phyloP scores from a whole-genome alignment of 2,113 vertebrate genomes.

The Corythoichthys intestinalis region DNA sequence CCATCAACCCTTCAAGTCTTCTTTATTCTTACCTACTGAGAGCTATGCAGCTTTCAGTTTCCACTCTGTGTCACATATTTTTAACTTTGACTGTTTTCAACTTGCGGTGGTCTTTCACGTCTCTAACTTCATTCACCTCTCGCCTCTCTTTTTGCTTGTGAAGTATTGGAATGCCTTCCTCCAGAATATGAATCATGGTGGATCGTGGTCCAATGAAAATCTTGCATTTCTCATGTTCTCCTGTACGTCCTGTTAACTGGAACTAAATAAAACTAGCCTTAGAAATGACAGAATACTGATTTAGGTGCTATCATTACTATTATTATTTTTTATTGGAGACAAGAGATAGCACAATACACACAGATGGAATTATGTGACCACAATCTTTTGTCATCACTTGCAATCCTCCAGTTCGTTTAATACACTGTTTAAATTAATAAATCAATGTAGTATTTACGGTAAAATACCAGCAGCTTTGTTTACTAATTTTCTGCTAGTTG shows the following conservation, averaged over 20 bases:
- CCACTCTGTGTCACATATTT: slow-evolving; percentile 33
- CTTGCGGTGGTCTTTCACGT: slow-evolving; percentile 21
- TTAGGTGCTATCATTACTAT: no score
- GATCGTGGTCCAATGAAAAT: neutral
- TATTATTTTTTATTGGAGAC: no score
- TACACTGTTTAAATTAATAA: no score
- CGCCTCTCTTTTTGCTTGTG: slow-evolving; percentile 10
- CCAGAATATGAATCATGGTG: slow-evolving; percentile 25
- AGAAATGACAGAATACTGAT: neutral
- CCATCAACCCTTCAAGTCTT: slow-evolving; percentile 8
- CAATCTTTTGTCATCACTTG: no score
- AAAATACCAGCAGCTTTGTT: no score
- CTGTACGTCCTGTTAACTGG: neutral
- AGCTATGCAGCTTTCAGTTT: slow-evolving; percentile 33
- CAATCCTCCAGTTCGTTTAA: no score
- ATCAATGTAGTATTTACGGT: no score
- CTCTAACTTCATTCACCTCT: slow-evolving; percentile 20
- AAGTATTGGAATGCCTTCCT: slow-evolving; percentile 14
- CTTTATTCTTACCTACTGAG: slow-evolving; percentile 38
- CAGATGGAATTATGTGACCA: no score
- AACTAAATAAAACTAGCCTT: neutral
- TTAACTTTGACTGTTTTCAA: slow-evolving; percentile 38
- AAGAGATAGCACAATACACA: no score
- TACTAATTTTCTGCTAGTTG: no score
- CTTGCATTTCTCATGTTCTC: neutral